phyloP scores from a whole-genome alignment of 2,113 vertebrate genomes.

The Merops nubicus region DNA sequence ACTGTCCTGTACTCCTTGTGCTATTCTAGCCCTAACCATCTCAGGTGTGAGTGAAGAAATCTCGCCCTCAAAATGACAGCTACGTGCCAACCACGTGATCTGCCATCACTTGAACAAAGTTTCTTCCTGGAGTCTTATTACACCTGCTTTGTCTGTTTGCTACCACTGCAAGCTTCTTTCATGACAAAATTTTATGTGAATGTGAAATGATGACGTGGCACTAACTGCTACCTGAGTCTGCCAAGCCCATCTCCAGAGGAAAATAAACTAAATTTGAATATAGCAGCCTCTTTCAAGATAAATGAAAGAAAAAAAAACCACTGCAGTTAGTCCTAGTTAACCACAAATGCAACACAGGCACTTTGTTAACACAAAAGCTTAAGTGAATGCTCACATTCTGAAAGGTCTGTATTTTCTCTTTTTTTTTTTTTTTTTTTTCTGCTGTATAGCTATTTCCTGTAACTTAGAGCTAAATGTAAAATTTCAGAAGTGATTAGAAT shows the following conservation, averaged over 20 bases:
- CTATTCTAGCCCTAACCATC: background rate
- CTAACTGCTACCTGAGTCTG: background rate
- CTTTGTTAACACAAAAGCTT: background rate
- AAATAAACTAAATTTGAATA: background rate
- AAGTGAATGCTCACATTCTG: background rate
- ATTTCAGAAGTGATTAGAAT: background rate
- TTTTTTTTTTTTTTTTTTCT: background rate
- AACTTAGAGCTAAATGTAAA: background rate
- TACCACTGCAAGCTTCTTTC: background rate
- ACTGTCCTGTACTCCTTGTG: rapidly evolving
- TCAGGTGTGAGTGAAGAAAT: background rate
- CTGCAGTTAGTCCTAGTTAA: background rate
- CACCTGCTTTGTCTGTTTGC: background rate
- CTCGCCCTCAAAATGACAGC: background rate
- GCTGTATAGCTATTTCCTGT: background rate
- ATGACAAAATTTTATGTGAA: background rate
- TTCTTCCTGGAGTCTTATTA: background rate
- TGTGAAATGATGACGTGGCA: background rate
- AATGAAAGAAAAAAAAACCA: background rate
- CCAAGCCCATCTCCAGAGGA: background rate
- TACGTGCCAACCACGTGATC: rapidly evolving
- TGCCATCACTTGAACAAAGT: background rate
- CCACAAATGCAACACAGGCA: background rate
- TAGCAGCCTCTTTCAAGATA: background rate
- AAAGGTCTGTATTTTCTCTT: rapidly evolving